Evolutionary conservation across 1,140 invertebrate genomes (phyloP).

Genomic region (Zaprionus camerounensis): DNA sequence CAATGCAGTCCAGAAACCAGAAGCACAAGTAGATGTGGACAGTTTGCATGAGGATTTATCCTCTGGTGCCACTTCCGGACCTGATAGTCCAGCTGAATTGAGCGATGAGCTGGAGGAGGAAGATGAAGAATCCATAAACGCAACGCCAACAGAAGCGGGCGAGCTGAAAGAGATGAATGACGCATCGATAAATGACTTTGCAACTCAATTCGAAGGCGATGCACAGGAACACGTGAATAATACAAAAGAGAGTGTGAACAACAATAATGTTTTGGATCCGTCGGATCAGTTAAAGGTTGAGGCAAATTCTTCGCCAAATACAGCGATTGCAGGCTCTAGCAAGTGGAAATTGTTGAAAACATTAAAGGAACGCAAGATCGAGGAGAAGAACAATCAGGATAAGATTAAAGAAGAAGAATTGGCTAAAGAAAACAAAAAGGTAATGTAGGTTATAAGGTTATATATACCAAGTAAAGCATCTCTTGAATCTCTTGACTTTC

Average conservation of each 20-base stretch:
- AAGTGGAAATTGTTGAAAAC: conserved; percentile 96
- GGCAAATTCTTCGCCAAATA: neutral
- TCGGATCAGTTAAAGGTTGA: neutral
- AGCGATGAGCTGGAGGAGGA: conserved; percentile 85
- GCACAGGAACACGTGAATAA: neutral
- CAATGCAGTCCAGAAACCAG: neutral
- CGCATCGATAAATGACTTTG: neutral
- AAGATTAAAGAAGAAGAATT: conserved; percentile 87
- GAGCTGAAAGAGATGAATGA: neutral
- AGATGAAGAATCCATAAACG: neutral
- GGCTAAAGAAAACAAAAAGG: conserved; percentile 88
- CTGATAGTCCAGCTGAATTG: conserved; percentile 91
- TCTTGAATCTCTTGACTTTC: no score
- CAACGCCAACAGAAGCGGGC: neutral
- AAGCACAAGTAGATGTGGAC: neutral
- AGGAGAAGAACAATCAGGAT: conserved; percentile 89
- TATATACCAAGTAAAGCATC: no score
- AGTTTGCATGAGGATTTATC: conserved; percentile 83
- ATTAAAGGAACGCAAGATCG: conserved; percentile 94
- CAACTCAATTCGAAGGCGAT: neutral
- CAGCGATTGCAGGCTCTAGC: conserved; percentile 85
- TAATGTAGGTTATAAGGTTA: conserved; percentile 73
- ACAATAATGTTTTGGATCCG: neutral
- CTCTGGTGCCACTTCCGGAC: conserved; percentile 94
- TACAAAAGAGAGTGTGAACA: neutral